Evolutionary conservation across 2,113 vertebrate species (phyloP).

Genomic region (Forbesichthys papilliferus): DNA sequence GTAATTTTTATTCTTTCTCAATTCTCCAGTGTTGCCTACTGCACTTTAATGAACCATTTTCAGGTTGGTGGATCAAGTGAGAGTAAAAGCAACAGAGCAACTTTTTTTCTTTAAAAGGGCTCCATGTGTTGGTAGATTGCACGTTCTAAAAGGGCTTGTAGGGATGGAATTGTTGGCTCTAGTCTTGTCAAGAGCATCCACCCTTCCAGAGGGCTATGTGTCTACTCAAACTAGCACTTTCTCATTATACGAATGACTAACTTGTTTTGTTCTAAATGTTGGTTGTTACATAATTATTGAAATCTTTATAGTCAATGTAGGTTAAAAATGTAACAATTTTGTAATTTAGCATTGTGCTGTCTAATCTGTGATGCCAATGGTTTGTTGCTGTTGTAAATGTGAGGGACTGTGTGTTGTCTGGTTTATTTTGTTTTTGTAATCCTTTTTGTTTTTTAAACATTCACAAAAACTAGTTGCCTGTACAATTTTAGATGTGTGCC

Average conservation of each 20-base stretch:
- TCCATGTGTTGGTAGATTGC: not conserved
- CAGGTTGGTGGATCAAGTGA: too few relatives aligned
- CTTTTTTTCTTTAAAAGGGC: too few relatives aligned
- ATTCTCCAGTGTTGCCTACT: too few relatives aligned
- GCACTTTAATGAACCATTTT: too few relatives aligned
- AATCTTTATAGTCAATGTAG: not conserved
- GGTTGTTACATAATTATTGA: too few relatives aligned
- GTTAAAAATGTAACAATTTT: constrained; percentile 3
- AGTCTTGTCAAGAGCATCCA: not conserved
- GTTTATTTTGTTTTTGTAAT: not conserved
- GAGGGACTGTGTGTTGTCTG: not conserved
- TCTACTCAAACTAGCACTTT: constrained; percentile 1
- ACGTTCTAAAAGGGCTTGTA: not conserved
- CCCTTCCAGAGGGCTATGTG: constrained; percentile 8
- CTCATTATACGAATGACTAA: not conserved
- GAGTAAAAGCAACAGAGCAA: too few relatives aligned
- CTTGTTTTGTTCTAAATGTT: not conserved
- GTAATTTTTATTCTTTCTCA: too few relatives aligned
- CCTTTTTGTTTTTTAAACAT: not conserved
- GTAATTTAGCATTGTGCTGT: constrained; percentile 1
- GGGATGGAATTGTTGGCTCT: not conserved
- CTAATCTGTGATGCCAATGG: constrained; percentile 5
- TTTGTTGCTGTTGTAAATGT: constrained; percentile 11
- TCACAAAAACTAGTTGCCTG: constrained; percentile 2
- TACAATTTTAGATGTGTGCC: constrained; percentile 9